Evolutionary conservation across 2,113 vertebrate species (phyloP).

Genomic region (Corynorhinus townsendii): DNA sequence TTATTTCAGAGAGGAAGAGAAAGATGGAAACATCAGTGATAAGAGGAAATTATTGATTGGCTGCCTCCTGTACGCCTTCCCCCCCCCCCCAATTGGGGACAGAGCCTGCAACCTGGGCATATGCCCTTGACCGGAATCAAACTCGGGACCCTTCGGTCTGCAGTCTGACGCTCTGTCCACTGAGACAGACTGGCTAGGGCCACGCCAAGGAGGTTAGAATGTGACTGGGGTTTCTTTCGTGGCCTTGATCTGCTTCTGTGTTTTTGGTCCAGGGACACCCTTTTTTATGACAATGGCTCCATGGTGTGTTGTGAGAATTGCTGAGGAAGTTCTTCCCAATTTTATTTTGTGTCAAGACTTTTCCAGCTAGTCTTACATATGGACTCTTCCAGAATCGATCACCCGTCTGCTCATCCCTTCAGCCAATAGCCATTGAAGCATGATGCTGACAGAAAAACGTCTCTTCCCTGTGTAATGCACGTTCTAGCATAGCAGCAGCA

Average conservation of each 20-base stretch:
- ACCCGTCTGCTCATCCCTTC: not conserved
- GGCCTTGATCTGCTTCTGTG: not conserved
- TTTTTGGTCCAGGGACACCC: fast-evolving
- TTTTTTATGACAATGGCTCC: not conserved
- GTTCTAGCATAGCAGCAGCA: not conserved
- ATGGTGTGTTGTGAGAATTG: not conserved
- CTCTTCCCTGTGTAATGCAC: not conserved
- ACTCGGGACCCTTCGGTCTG: no score
- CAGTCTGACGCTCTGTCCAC: no score
- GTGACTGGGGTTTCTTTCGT: not conserved
- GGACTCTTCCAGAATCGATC: not conserved
- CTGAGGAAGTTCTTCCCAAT: not conserved
- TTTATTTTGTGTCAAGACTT: not conserved
- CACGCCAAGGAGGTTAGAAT: fast-evolving
- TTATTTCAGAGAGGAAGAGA: no score
- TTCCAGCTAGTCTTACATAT: not conserved
- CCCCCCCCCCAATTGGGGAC: no score
- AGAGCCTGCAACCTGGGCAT: no score
- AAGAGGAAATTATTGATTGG: no score
- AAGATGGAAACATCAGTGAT: no score
- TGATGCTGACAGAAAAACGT: not conserved
- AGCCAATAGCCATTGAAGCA: not conserved
- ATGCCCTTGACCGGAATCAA: no score
- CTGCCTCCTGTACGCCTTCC: no score
- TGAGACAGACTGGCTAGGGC: no score